Base-by-base conservation (phyloP, 2,113 vertebrate genomes). In the Xenotilapia longispinis region DNA sequence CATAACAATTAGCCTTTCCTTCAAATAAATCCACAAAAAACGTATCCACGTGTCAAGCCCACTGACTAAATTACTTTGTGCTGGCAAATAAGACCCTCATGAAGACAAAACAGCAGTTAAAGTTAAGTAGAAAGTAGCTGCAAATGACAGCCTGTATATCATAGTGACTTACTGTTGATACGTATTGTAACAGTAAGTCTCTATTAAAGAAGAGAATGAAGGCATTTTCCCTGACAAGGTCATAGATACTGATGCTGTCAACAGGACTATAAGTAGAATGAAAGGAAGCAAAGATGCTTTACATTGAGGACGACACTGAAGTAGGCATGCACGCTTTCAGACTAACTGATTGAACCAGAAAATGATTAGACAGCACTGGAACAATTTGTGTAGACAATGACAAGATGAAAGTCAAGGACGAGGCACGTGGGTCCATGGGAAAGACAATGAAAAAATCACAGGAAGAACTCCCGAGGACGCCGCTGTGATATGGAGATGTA, bases 1-100 rank as follows among this genome's bases (percentile, higher is more conserved):
- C 92, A 93, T 93, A 83, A 92, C 90, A 91, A 94, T 95, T 93
- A 95, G 89, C 86, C 90, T 89, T 87, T 85, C 84, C 86, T 88
- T 93, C 84, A 87, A 83, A 94, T 83, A 89, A 93, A 88, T 63
- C 68, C 54, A 83, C 80, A 81, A 47, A 88, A 87, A 68, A n/a
- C 38, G 80, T 84, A 42, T 78, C 45, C 17, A 54, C 65, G 49
- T 83, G 84, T 55, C 60, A 85, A 31, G 84, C 55, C 57, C 21
- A 17, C 83, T 65, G 58, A 89, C 82, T 31, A 89, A 81, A 79
- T 58, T 14, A 12, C 19, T 83, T 79, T 84, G 23, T 58, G 49
- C 47, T 81, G 79, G 80, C 15, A 84, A 84, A 86, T 49, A 83
- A 55, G 36, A 79, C 7, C 23, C 58, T 4, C 12, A 31, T 15